Evolutionary conservation across 2,113 vertebrate genomes (phyloP).

Genomic region (Macroglossus sobrinus): DNA sequence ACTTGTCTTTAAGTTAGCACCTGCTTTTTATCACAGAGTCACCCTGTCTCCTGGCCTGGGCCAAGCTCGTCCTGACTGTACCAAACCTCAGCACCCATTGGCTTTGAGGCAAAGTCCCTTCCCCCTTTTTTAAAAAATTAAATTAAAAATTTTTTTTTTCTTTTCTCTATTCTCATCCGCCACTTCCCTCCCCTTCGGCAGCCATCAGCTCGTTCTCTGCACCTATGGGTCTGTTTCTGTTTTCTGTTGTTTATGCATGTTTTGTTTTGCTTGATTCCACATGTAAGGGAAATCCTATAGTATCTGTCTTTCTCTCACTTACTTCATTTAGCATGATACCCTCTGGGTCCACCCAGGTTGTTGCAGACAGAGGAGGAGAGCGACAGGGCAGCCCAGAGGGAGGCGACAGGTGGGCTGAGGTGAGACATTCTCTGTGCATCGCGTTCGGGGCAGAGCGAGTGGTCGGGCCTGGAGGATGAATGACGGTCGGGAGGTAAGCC

Average conservation of each 20-base stretch:
- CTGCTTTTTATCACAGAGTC: not conserved
- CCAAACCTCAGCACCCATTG: not conserved
- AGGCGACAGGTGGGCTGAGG: not conserved
- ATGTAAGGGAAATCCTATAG: not conserved
- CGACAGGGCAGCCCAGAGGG: not conserved
- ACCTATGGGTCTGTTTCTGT: not conserved
- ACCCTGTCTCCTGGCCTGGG: not conserved
- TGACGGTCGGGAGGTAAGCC: not conserved
- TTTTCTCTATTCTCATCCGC: not conserved
- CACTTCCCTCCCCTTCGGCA: not conserved
- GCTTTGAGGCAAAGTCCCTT: not conserved
- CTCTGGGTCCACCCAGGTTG: not conserved
- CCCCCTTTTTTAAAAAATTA: not conserved
- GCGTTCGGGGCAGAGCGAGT: accelerated
- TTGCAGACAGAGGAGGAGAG: not conserved
- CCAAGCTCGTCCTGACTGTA: not conserved
- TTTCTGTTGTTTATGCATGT: too few relatives aligned
- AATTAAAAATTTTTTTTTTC: not conserved
- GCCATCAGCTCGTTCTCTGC: not conserved
- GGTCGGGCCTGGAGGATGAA: accelerated
- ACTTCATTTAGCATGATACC: not conserved
- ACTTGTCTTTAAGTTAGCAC: not conserved
- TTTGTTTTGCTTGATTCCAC: not conserved
- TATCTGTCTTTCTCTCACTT: not conserved
- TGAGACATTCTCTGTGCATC: not conserved